These are phyloP conservation scores for Hypothenemus hampei DNA, from an alignment of 1,140 invertebrate species.

Conservation along the genomic window DNA sequence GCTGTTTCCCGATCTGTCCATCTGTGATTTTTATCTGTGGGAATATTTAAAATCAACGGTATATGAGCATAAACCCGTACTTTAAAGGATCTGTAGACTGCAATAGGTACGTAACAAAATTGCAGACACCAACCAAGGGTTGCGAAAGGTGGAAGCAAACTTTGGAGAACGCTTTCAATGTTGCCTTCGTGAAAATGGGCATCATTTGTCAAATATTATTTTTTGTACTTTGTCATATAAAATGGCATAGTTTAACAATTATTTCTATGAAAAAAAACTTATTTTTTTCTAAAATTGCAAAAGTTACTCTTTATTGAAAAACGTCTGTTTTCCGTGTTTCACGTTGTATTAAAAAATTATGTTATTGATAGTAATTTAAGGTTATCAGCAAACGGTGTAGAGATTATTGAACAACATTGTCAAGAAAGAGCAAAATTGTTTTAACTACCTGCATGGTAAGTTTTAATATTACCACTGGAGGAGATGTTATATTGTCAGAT, in stretches of 20 bases:
- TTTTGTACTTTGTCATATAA: not conserved
- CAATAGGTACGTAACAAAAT: not conserved
- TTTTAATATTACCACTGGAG: too few species aligned
- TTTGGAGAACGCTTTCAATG: not conserved
- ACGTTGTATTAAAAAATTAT: too few species aligned
- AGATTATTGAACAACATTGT: too few species aligned
- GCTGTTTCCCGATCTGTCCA: not conserved
- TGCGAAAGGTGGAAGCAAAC: not conserved
- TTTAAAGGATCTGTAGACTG: not conserved
- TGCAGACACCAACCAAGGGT: not conserved
- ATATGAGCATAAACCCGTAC: not conserved
- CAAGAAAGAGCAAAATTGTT: too few species aligned
- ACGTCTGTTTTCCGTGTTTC: not conserved
- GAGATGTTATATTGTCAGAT: too few species aligned
- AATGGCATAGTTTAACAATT: not conserved
- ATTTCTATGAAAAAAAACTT: not conserved
- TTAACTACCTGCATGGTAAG: too few species aligned
- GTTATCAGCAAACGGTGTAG: too few species aligned
- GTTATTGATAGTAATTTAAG: too few species aligned
- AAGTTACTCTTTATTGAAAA: not conserved
- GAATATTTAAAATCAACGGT: not conserved
- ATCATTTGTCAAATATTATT: not conserved
- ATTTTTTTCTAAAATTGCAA: not conserved
- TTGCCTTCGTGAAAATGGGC: not conserved
- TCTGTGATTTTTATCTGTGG: not conserved